phyloP scores from a whole-genome alignment of 2,797 vertebrate genomes.

The Catamblyrhynchus diadema region DNA sequence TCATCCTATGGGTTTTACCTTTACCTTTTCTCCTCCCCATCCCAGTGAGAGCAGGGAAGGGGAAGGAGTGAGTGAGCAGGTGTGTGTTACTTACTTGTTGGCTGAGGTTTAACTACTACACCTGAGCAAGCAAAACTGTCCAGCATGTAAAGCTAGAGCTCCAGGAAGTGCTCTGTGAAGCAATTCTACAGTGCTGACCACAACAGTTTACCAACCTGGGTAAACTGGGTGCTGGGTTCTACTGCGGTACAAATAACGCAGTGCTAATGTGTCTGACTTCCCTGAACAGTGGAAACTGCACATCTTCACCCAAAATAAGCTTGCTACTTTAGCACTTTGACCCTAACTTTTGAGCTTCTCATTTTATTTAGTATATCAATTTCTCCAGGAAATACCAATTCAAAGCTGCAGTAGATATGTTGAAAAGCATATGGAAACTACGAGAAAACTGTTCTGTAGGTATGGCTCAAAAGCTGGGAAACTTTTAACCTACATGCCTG shows the following conservation, averaged over 20 bases:
- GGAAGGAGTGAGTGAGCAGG: not conserved
- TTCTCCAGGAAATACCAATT: not conserved
- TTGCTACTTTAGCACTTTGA: not conserved
- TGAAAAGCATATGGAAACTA: not conserved
- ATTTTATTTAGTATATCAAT: not conserved
- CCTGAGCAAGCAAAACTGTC: not conserved
- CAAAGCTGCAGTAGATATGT: not conserved
- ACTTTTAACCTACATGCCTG: not conserved
- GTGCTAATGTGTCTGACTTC: not conserved
- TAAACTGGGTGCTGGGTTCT: not conserved
- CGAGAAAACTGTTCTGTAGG: not conserved
- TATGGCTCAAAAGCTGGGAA: not conserved
- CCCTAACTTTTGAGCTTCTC: not conserved
- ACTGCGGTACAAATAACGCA: not conserved
- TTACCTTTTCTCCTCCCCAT: not conserved
- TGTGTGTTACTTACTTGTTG: not conserved
- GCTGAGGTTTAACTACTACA: not conserved
- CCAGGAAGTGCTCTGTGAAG: not conserved
- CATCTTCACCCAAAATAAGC: not conserved
- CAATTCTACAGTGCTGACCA: not conserved
- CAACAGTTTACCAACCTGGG: not conserved
- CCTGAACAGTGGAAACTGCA: not conserved
- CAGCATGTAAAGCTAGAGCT: not conserved
- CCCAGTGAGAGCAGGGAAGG: not conserved
- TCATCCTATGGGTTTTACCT: not conserved